Evolutionary conservation across 2,797 vertebrate species (phyloP).

Genomic region (Morelia viridis): DNA sequence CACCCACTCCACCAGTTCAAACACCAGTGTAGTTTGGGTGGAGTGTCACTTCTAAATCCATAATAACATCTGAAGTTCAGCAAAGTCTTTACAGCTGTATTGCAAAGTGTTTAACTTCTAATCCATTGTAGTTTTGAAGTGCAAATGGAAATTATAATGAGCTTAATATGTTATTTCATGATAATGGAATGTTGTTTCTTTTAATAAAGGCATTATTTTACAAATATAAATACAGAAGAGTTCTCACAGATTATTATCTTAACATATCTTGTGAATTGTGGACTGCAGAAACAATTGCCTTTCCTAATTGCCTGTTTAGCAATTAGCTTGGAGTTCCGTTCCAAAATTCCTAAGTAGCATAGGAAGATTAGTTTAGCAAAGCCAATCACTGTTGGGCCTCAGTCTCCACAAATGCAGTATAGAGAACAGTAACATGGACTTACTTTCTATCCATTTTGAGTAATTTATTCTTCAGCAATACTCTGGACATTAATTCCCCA

Average conservation of each 20-base stretch:
- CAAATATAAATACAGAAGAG: background rate
- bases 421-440: background rate
- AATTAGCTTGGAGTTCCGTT: background rate
- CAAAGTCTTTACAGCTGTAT: background rate
- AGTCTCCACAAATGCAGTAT: background rate
- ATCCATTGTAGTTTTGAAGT: background rate
- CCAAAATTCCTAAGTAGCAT: background rate
- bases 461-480: too few species aligned
- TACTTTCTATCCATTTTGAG: too few species aligned
- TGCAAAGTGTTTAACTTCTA: background rate
- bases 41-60: background rate
- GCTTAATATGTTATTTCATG: background rate
- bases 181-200: background rate
- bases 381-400: background rate
- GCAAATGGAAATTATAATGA: background rate
- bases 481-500: too few species aligned
- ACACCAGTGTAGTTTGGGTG: background rate
- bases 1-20: background rate
- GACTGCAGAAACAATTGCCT: background rate
- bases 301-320: background rate
- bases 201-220: background rate
- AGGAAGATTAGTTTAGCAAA: background rate
- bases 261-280: background rate
- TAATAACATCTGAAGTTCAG: background rate
- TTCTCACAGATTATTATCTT: background rate